phyloP scores from a whole-genome alignment of 2,797 vertebrate genomes.

The Acanthornis magna region DNA sequence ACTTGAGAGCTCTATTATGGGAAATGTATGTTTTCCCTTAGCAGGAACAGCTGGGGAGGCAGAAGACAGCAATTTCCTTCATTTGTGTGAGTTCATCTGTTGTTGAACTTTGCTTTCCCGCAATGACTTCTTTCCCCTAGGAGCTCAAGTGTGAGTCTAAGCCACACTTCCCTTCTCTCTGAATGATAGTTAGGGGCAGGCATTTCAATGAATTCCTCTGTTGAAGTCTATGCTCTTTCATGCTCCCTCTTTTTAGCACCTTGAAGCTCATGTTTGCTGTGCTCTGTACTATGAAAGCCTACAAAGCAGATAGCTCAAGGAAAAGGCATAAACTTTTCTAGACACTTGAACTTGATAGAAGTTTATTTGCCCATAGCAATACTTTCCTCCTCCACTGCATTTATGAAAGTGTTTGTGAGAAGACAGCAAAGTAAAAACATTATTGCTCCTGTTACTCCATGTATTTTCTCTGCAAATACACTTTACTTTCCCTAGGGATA shows the following conservation, averaged over 20 bases:
- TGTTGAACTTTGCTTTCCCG: neutral
- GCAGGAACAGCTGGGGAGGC: neutral
- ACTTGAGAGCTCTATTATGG: neutral
- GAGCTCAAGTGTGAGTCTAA: neutral
- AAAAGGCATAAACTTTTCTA: neutral
- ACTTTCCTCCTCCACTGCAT: neutral
- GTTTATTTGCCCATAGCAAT: neutral
- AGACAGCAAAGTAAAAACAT: constrained; percentile 5
- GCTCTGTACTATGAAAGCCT: neutral
- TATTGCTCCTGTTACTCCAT: neutral
- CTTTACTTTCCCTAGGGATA: neutral
- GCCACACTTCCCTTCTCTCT: neutral
- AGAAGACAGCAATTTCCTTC: neutral
- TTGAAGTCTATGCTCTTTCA: neutral
- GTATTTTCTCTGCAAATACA: constrained; percentile 28
- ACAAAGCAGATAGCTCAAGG: neutral
- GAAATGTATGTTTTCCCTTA: neutral
- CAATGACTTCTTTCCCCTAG: neutral
- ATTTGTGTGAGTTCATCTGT: neutral
- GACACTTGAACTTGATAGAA: neutral
- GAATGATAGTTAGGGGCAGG: neutral
- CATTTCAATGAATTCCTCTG: neutral
- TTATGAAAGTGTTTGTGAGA: neutral
- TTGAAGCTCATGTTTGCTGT: neutral
- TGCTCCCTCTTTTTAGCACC: neutral